These are phyloP conservation scores for Drosophila busckii DNA, from an alignment of 1,140 invertebrate species.

Conservation along the genomic window DNA sequence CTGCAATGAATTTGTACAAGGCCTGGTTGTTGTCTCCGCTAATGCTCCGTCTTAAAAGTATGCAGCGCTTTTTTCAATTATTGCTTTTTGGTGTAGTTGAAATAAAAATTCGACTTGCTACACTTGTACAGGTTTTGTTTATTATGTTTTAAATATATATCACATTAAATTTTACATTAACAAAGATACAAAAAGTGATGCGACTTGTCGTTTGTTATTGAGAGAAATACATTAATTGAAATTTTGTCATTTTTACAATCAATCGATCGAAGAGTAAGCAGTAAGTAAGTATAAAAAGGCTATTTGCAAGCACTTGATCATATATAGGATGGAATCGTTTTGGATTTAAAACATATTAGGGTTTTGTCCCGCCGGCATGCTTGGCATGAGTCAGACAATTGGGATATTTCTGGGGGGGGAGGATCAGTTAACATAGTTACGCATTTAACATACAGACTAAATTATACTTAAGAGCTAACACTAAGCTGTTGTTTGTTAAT, in stretches of 20 bases:
- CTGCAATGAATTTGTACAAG: background rate
- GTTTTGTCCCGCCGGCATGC: slow-evolving; percentile 8
- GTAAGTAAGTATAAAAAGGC: background rate
- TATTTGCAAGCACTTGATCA: slow-evolving; percentile 8
- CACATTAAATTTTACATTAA: slow-evolving; percentile 76
- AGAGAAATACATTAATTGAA: too few species aligned
- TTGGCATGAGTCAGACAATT: slow-evolving; percentile 18
- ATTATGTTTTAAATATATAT: slow-evolving; percentile 69
- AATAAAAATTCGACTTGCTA: too few species aligned
- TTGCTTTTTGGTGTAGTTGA: background rate
- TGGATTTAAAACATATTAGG: slow-evolving; percentile 1
- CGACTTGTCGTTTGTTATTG: slow-evolving; percentile 51
- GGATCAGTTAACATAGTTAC: slow-evolving; percentile 49
- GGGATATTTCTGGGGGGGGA: too few species aligned
- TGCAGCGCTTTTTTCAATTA: background rate
- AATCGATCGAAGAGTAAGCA: slow-evolving; percentile 1
- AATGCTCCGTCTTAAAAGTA: too few species aligned
- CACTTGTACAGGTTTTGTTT: slow-evolving; percentile 25
- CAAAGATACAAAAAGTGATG: slow-evolving; percentile 62
- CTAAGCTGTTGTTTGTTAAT: slow-evolving; percentile 58
- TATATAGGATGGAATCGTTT: slow-evolving; percentile 4
- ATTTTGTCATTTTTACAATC: slow-evolving; percentile 26
- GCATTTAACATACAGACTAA: slow-evolving; percentile 42
- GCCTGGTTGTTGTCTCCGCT: too few species aligned
- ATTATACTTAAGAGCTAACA: slow-evolving; percentile 42